Conservation (phyloP, 92 coral and sea anemone species). For the Porites cylindrica region DNA sequence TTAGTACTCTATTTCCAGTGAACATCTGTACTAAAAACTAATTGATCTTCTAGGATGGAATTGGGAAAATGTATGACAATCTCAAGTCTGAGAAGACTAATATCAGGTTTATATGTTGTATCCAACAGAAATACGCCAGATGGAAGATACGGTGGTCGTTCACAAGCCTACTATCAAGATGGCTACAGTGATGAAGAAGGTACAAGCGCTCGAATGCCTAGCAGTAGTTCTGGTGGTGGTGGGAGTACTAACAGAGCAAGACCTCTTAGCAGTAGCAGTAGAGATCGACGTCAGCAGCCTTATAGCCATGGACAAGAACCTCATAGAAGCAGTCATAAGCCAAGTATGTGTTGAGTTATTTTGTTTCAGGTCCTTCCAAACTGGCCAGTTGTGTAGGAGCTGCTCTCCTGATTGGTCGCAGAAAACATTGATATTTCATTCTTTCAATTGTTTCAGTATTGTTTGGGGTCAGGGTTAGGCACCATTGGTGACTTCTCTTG, state of each 20-base stretch:
- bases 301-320: slow-evolving; percentile 46
- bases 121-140: slow-evolving; percentile 57
- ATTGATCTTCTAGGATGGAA: background rate
- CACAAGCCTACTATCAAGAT: slow-evolving; percentile 66
- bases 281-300: slow-evolving; percentile 40
- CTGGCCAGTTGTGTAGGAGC: background rate
- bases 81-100: background rate
- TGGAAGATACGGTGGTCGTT: slow-evolving; percentile 71
- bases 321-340: slow-evolving; percentile 32
- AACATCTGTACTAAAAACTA: background rate
- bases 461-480: no score
- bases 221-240: slow-evolving; percentile 49
- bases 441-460: no score
- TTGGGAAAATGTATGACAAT: background rate
- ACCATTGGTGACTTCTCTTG: no score
- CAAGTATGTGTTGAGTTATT: slow-evolving; percentile 14
- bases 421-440: no score
- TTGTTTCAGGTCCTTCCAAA: background rate
- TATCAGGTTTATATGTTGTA: background rate
- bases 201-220: slow-evolving; percentile 22
- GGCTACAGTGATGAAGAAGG: slow-evolving; percentile 88
- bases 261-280: slow-evolving; percentile 7
- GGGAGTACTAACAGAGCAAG: slow-evolving; percentile 48
- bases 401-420: no score
- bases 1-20: background rate